Conservation (phyloP, 1,140 invertebrate genomes). For the Lepidurus packardi region DNA sequence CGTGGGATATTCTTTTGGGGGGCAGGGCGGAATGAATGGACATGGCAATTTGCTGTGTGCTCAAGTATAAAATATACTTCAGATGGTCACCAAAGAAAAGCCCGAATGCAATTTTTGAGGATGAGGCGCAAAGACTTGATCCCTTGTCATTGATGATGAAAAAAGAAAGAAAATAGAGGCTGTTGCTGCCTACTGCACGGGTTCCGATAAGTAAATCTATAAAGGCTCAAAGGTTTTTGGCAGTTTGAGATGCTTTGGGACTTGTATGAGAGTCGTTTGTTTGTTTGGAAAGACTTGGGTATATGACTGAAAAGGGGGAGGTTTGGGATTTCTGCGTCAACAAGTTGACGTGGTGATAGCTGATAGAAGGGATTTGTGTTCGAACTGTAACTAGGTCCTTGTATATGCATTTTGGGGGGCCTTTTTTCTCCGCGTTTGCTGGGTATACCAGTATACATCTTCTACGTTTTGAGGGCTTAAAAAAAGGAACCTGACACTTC, state of each 20-base stretch:
- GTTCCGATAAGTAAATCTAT: constrained; percentile 15
- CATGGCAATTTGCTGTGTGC: neutral
- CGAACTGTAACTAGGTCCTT: neutral
- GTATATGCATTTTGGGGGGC: neutral
- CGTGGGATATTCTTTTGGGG: neutral
- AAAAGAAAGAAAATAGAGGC: neutral
- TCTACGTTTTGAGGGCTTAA: too few species aligned
- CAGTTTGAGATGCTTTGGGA: neutral
- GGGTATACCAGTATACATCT: too few species aligned
- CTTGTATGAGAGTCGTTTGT: constrained; percentile 9
- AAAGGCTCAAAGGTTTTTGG: neutral
- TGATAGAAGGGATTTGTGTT: neutral
- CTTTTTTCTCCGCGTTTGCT: neutral
- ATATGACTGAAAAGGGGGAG: neutral
- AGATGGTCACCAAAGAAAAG: constrained; percentile 5
- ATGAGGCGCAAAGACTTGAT: neutral
- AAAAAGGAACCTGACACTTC: too few species aligned
- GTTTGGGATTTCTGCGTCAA: constrained; percentile 8
- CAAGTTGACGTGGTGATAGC: constrained; percentile 21
- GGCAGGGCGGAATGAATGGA: neutral
- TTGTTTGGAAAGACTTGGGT: neutral
- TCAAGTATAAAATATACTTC: neutral
- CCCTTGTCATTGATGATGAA: neutral
- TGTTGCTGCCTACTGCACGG: constrained; percentile 3
- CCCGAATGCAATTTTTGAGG: constrained; percentile 7